These are phyloP conservation scores for Labeo calbasu DNA, from an alignment of 2,797 vertebrate genomes.

Conservation along the genomic window DNA sequence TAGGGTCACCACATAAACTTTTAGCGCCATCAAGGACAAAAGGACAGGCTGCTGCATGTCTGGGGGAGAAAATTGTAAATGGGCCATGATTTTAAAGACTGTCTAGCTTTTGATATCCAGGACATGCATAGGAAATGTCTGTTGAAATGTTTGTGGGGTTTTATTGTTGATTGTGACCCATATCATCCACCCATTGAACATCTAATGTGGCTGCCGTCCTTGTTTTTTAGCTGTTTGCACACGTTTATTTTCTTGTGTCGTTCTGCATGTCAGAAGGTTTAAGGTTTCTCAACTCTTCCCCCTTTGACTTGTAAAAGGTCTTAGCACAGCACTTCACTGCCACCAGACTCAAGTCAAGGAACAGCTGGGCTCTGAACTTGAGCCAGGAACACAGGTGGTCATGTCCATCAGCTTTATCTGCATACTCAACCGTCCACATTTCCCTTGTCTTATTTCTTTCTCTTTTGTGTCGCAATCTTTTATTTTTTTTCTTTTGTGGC, in stretches of 20 bases:
- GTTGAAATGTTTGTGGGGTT: neutral
- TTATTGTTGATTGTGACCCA: neutral
- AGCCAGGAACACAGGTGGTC: conserved; percentile 79
- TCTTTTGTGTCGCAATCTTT: neutral
- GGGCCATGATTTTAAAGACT: neutral
- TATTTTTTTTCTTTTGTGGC: neutral
- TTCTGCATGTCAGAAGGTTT: conserved; percentile 51
- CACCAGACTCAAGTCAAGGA: conserved; percentile 73
- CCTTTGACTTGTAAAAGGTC: conserved; percentile 67
- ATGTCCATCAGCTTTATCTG: conserved; percentile 72
- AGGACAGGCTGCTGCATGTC: neutral
- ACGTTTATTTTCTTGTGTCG: neutral
- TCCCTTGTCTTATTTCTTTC: neutral
- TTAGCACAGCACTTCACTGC: conserved; percentile 80
- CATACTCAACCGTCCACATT: conserved; percentile 6
- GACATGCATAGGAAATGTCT: neutral
- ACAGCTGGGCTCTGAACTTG: conserved; percentile 81
- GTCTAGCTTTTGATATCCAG: neutral
- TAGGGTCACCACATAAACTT: conserved; percentile 5
- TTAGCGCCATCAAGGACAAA: neutral
- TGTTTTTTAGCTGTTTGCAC: neutral
- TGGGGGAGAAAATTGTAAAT: neutral
- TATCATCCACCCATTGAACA: neutral
- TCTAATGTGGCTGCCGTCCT: neutral
- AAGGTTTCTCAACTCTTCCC: conserved; percentile 68